Percentiles rank a stretch among this genome's conserved stretches.
Evolutionary conservation across 2,113 vertebrate species (phyloP).

Genomic region (Apeltes quadracus): DNA sequence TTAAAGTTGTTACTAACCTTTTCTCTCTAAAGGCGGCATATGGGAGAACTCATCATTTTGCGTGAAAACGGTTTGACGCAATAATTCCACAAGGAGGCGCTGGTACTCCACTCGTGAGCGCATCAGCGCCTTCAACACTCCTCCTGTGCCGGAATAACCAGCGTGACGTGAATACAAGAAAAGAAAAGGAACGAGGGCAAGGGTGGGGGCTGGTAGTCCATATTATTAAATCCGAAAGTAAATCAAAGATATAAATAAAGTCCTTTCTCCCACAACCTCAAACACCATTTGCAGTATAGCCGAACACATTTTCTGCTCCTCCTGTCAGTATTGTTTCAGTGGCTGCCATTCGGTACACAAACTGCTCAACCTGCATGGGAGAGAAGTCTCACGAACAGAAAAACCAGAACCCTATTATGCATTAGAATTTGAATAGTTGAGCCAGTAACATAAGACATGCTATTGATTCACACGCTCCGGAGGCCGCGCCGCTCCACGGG

Average conservation of each 20-base stretch:
- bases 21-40: background rate
- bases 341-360: background rate
- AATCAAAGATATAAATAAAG: slow-evolving; percentile 27
- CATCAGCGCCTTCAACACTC: too few species aligned
- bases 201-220: background rate
- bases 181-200: background rate
- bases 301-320: slow-evolving; percentile 2
- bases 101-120: background rate
- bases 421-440: slow-evolving; percentile 34
- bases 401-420: background rate
- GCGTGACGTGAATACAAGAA: slow-evolving; percentile 17
- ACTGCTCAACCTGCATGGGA: background rate
- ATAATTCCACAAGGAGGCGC: slow-evolving; percentile 42
- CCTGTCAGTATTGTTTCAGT: slow-evolving; percentile 3
- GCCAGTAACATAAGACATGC: slow-evolving; percentile 60
- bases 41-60: background rate
- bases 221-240: slow-evolving; percentile 40
- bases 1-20: background rate
- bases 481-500: slow-evolving; percentile 51
- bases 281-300: slow-evolving; percentile 38
- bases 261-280: slow-evolving; percentile 27
- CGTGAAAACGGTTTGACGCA: background rate
- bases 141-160: background rate
- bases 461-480: slow-evolving; percentile 74
- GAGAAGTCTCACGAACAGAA: background rate